Base-by-base conservation (phyloP, 2,113 vertebrate genomes). In the Sminthopsis crassicaudata region DNA sequence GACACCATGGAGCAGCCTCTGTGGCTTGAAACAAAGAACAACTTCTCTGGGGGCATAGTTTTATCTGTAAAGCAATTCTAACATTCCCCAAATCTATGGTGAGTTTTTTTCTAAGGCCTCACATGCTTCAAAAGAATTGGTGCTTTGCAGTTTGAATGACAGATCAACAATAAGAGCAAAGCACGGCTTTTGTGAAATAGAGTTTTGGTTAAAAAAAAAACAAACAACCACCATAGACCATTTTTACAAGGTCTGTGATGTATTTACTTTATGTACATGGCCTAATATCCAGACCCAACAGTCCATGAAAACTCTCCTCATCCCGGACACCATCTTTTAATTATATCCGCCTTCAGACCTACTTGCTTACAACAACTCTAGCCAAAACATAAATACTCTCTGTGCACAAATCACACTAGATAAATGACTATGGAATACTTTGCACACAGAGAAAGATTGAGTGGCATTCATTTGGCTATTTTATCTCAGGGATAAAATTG, bases 221-320 rank as follows among this genome's bases (percentile, higher is more conserved):
- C 14, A 52, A 94, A 90, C 50, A 95, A 76, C 42, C 94, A 53
- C n/a, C 55, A 8, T 30, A n/a, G 16, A 7, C 11, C 76, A 76
- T 91, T 91, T n/a, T 6, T n/a, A 92, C 52, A 14, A 95, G 84
- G 42, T 67, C 76, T 46, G 54, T 91, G n/a, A 91, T 53, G 46
- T 25, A 90, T 92, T 95, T 95, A 92, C 14, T 91, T 42, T 30
- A 46, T 54, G 67, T 94, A 92, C 36, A 93, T 53, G 46, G 89
- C 51, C 88, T 94, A 92, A 93, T 96, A 92, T 30, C 76, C 54
- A 91, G 46, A 95, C 11, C 46, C 88, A 95, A 52, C 60, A 50
- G 60, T 95, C 57, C 92, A 91, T 93, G 67, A 95, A 91, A 92
- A 93, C n/a, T 91, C 27, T 76, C 67, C 57, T 7, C 36, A 94